Evolutionary conservation across 2,797 vertebrate species (phyloP), one percentile per base, ranked within the genome.

Genomic region (Sorex maritimensis): DNA sequence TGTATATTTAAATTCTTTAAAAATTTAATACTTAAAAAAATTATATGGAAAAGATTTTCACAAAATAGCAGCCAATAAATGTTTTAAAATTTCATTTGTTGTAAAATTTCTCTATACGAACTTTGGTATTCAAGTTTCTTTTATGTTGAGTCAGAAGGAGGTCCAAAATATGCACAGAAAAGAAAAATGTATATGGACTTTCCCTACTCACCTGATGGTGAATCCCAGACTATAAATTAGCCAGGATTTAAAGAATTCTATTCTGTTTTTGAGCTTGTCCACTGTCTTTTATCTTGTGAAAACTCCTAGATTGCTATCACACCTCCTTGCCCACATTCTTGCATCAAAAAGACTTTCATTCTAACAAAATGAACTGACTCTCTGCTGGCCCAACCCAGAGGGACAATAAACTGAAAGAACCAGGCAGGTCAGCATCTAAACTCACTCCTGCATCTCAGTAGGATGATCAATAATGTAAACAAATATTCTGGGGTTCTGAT

Each of bases 291-390:
- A 46, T 72, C 68, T 78, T 88, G 92, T 86, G 86, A 96, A 97
- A 81, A 28, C 81, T 68, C 87, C 81, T 52, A 93, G 92, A 85
- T 6, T 26, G 67, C 65, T 83, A 52, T 69, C 81, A 52, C 55
- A 95, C 38, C 19, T 94, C 58, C 77, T 80, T 80, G 68, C 92
- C 73, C 23, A 95, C 61, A 95, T 67, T 61, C 79, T 88, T 67
- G 72, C 95, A 55, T 82, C 71, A 90, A 86, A 96, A 96, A 92
- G 34, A 74, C 68, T 15, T 93, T 86, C n/a, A 49, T 19, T 2
- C 72, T 86, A 78, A 68, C n/a, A 69, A 81, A 68, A 77, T n/a
- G 11, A 72, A 68, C 30, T 23, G 44, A 58, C 55, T 58, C 55
- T 15, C 58, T 23, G 24, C 30, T 72, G 49, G 52, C 26, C 14